Base-by-base conservation (phyloP, 2,888 invertebrate species). In the Lomographa bimaculata region DNA sequence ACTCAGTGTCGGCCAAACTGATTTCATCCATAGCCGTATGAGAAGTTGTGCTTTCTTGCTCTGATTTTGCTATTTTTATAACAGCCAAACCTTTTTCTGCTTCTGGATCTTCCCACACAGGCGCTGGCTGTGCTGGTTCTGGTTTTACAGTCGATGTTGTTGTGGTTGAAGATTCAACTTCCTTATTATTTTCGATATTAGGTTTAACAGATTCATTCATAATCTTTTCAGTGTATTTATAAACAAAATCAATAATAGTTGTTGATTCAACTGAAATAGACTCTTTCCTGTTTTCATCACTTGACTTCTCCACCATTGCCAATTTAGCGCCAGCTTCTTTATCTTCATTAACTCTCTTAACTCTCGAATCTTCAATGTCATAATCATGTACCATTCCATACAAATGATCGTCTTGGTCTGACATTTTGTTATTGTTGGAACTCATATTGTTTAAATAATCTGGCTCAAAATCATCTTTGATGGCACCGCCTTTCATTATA, bases 391-490 rank as follows among this genome's bases (percentile, higher is more conserved):
- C 49, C 71, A 82, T 78, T 14, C 73, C 76, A 44, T 81, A 84
- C 23, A 79, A 43, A 1, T 77, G 73, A 32, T 71, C 71, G 26
- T 82, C 78, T 14, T 65, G 64, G 28, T 82, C 77, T 32, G 64
- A 46, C 36, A 57, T 57, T 64, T 78, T 79, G 30, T 56, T 68
- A 25, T 49, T 59, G 28, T 58, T 70, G 7, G 70, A 45, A 25
- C 64, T 71, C 64, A 79, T 71, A 39, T 72, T 77, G 53, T 51
- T 81, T 38, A 86, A 64, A 49, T 89, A 86, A 60, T 87, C 86
- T 0, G 86, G 82, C 50, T 84, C 86, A 48, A 80, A 79, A 57
- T 86, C 84, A 32, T 81, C 78, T 57, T 80, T 85, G 2, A 56
- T 52, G 16, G 58, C 36, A 1, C 69, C 76, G 11, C 51, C 62